Evolutionary conservation across 1,140 invertebrate species (phyloP).

Genomic region (Aleiodes sp.): DNA sequence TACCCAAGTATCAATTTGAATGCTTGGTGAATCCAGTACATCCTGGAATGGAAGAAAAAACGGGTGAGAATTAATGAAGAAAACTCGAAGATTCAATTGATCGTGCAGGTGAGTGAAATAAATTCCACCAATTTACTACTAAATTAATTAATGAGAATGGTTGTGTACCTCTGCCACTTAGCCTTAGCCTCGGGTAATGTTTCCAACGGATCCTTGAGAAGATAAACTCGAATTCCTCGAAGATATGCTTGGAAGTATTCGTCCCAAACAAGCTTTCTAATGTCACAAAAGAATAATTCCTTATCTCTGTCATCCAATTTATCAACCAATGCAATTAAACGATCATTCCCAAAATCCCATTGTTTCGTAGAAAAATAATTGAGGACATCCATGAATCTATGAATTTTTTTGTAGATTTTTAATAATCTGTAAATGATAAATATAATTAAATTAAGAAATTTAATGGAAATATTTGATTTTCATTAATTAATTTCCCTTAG

Average conservation of each 20-base stretch:
- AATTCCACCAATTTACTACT: not conserved
- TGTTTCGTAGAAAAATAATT: conserved; percentile 78
- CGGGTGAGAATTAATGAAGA: not conserved
- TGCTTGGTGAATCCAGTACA: conserved; percentile 63
- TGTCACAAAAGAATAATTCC: conserved; percentile 75
- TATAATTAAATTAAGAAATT: conserved; percentile 10
- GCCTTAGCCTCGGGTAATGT: conserved; percentile 66
- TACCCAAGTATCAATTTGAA: conserved; percentile 56
- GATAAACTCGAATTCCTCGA: conserved; percentile 68
- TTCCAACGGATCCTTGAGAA: conserved; percentile 71
- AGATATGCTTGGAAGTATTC: conserved; percentile 70
- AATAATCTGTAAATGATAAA: conserved; percentile 68
- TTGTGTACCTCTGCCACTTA: conserved; percentile 64
- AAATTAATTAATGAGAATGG: not conserved
- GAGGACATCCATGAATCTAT: conserved; percentile 74
- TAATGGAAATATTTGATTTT: too few species aligned
- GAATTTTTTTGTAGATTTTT: conserved; percentile 75
- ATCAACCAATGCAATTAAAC: conserved; percentile 69
- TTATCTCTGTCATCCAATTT: conserved; percentile 72
- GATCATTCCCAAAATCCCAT: conserved; percentile 75
- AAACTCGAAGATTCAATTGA: not conserved
- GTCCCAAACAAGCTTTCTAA: conserved; percentile 72
- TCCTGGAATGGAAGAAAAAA: conserved; percentile 49
- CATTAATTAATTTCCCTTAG: not conserved
- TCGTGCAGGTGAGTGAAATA: not conserved